phyloP scores from a whole-genome alignment of 2,113 vertebrate species.

The Gambusia affinis region DNA sequence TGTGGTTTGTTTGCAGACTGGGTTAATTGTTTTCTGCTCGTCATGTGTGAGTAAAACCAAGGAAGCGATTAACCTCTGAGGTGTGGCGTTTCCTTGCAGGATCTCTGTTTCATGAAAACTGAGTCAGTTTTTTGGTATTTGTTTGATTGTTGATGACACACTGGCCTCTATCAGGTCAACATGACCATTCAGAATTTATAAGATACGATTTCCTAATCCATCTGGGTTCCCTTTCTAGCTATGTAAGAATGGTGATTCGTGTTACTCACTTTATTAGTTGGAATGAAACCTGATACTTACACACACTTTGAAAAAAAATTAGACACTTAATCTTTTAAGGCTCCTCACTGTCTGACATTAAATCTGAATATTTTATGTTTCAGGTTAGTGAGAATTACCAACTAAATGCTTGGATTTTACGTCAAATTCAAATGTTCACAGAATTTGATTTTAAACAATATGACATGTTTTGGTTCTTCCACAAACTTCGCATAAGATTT shows the following conservation, averaged over 20 bases:
- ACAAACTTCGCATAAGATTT: neutral
- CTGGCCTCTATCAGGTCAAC: neutral
- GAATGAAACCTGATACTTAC: neutral
- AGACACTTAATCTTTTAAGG: neutral
- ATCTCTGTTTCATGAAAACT: neutral
- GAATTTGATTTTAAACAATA: neutral
- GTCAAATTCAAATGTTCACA: neutral
- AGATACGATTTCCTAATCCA: neutral
- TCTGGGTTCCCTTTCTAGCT: neutral
- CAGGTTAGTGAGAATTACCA: neutral
- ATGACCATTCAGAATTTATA: neutral
- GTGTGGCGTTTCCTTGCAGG: neutral
- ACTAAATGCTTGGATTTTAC: neutral
- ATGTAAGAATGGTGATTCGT: neutral
- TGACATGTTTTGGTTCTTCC: neutral
- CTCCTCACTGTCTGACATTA: neutral
- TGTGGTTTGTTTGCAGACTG: neutral
- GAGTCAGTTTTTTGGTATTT: neutral
- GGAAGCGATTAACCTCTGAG: neutral
- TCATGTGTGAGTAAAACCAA: neutral
- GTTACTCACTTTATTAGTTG: neutral
- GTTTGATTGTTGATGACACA: neutral
- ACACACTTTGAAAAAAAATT: neutral
- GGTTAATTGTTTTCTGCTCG: neutral
- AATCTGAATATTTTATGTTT: neutral